Base-by-base conservation (phyloP, 2,888 invertebrate genomes). In the Clivina fossor region DNA sequence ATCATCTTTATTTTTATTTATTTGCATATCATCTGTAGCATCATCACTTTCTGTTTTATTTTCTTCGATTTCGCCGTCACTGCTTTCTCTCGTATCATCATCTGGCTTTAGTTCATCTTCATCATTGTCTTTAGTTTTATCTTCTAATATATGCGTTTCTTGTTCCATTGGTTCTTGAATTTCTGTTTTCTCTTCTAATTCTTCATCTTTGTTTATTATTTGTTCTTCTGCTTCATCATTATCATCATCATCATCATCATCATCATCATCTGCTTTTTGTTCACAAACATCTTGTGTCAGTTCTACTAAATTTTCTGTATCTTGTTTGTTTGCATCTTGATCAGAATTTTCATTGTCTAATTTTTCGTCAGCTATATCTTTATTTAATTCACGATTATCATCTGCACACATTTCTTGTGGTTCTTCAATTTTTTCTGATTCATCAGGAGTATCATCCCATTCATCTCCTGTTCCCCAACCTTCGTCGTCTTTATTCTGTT, bases 281-380 rank as follows among this genome's bases (percentile, higher is more conserved):
- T 63, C 60, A 72, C 74, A 74, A 54, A 74, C 74, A 56, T 74
- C 70, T 56, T 74, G 71, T 41, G 73, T n/a, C 72, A 22, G 43
- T 56, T 44, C 35, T 71, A 70, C 1, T 67, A 62, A 56, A 51
- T 35, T 11, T 68, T 69, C 7, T 62, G 50, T 20, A 53, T 61
- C 35, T 51, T 56, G 30, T 41, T 55, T 35, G 38, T 40, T 58
- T 38, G 57, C 54, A 16, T 59, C 62, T 40, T 56, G 41, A 5
- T 4, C n/a, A 9, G n/a, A 2, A 8, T 51, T 41, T 26, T 53
- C 58, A 19, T 46, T 46, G 49, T 61, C 57, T 32, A 58, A 16
- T 38, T 40, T 50, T 32, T 51, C n/a, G n/a, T n/a, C 38, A 20
- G 15, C 4, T 2, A 26, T 26, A 24, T 49, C 24, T 26, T 24